Base-by-base conservation (phyloP, 1,140 invertebrate genomes). In the Agrypnia vestita region DNA sequence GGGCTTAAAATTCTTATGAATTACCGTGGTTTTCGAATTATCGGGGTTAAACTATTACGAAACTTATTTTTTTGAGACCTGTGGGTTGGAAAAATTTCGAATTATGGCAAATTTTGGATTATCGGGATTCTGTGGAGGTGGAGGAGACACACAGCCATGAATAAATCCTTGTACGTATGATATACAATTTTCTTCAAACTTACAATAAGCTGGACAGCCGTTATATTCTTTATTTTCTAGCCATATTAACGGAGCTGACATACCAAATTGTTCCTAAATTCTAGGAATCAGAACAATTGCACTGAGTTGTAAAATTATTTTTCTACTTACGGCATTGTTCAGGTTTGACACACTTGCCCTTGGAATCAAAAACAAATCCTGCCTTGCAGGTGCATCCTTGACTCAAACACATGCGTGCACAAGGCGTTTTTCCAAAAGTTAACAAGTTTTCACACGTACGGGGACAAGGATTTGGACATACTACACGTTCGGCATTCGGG, bases 381-480 rank as follows among this genome's bases (percentile, higher is more conserved):
- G 1, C 25, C 25, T 35, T 35, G 6, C 25, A 35, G 25, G 25
- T 35, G 25, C 25, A 35, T 3, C 25, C 25, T 35, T 35, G 25
- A 3, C 19, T 61, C 59, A 76, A n/a, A n/a, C 80, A 81, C 51
- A 62, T 64, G 10, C 44, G 53, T 9, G 11, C n/a, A 43, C 80
- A 81, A 0, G 59, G 51, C n/a, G 19, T 49, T 8, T 12, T 53
- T n/a, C 53, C 56, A 35, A 46, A 35, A 1, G 62, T 51, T 8
- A 35, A 8, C 44, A 76, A 61, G 61, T 78, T 78, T 43, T 75
- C 71, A 25, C 80, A 81, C n/a, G 80, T 61, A 15, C 44, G 44
- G 7, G 80, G 76, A 56, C 80, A 81, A 46, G 80, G 76, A 62
- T 78, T 71, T 12, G 80, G 71, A 55, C 80, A 81, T 10, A 78